Percentiles rank a stretch among this genome's conserved stretches.
phyloP scores from a whole-genome alignment of 2,888 invertebrate genomes.

The Apodemia zela region DNA sequence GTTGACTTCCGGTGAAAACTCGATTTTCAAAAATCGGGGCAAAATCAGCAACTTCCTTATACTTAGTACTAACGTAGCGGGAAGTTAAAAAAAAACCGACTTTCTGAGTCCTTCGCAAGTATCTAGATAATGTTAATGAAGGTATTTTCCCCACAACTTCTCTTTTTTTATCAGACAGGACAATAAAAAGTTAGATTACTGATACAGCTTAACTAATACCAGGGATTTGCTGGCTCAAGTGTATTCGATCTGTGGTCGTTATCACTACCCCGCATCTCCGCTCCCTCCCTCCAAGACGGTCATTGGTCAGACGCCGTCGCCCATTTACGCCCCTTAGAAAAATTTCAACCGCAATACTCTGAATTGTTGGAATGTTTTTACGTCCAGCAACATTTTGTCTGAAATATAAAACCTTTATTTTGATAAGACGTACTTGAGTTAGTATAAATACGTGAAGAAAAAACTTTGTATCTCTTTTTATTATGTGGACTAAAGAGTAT shows the following conservation, averaged over 20 bases:
- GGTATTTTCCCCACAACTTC: neutral
- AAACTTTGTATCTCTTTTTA: too few relatives aligned
- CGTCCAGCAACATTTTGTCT: neutral
- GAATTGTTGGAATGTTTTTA: constrained; percentile 19
- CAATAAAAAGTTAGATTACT: constrained; percentile 3
- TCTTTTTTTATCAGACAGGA: neutral
- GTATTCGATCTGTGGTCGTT: constrained; percentile 34
- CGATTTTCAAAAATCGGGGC: too few relatives aligned
- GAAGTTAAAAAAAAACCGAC: too few relatives aligned
- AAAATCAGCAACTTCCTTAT: too few relatives aligned
- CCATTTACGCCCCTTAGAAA: constrained; percentile 60
- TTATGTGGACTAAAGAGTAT: too few relatives aligned
- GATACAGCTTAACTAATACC: neutral
- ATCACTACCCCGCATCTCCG: constrained; percentile 43
- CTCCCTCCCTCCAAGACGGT: constrained; percentile 55
- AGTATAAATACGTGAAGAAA: too few relatives aligned
- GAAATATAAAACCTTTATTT: too few relatives aligned
- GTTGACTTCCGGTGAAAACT: too few relatives aligned
- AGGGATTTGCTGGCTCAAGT: constrained; percentile 5
- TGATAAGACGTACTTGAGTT: too few relatives aligned
- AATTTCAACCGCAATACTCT: constrained; percentile 32
- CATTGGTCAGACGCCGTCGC: constrained; percentile 55
- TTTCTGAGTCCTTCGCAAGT: neutral
- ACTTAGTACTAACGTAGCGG: too few relatives aligned
- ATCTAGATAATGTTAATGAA: neutral